phyloP scores from a whole-genome alignment of 1,140 invertebrate genomes.

The Lineus longissimus region DNA sequence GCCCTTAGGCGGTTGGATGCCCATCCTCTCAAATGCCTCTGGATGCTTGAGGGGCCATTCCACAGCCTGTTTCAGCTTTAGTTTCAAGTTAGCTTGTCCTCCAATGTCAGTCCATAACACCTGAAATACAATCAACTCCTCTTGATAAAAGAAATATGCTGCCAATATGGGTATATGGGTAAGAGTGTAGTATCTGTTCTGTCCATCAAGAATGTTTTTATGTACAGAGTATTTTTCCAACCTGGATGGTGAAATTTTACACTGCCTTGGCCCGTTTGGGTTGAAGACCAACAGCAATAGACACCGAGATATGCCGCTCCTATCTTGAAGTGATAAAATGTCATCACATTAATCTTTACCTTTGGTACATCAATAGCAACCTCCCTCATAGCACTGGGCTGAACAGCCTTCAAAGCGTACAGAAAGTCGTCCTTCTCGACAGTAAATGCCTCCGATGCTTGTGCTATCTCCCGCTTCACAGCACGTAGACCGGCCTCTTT shows the following conservation, averaged over 20 bases:
- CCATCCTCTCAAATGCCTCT: constrained; percentile 60
- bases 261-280: no score
- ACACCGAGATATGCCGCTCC: no score
- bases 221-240: not conserved
- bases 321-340: not conserved
- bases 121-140: no score
- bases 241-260: no score
- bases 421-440: constrained; percentile 47
- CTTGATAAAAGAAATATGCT: not conserved
- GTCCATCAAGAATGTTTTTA: no score
- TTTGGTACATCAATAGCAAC: constrained; percentile 70
- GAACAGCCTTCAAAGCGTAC: constrained; percentile 65
- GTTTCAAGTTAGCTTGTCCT: constrained; percentile 80
- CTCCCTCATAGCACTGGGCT: constrained; percentile 87
- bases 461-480: constrained; percentile 26
- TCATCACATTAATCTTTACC: constrained; percentile 25
- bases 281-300: no score
- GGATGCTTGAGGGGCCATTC: constrained; percentile 86
- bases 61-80: constrained; percentile 81
- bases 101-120: constrained; percentile 85
- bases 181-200: no score
- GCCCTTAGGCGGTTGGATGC: constrained; percentile 60
- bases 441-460: constrained; percentile 29
- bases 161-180: not conserved
- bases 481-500: constrained; percentile 66